These are phyloP conservation scores for Gambelia wislizenii DNA, from an alignment of 2,797 vertebrate species.

Conservation along the genomic window DNA sequence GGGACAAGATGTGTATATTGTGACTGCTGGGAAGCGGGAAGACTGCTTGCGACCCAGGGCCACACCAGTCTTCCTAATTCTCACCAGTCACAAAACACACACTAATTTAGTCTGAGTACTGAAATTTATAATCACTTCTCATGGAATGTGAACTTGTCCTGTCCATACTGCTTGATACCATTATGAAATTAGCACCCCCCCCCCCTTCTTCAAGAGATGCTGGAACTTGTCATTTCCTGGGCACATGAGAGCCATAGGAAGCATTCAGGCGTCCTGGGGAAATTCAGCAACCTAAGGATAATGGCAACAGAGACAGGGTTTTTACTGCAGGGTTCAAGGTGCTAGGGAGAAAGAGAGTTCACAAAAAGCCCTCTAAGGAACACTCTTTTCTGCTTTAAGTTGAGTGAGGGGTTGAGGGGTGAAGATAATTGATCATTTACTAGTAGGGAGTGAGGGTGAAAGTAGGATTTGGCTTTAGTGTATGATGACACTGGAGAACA, in stretches of 20 bases:
- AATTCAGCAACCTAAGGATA: not conserved
- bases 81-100: not conserved
- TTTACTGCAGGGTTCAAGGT: not conserved
- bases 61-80: not conserved
- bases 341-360: not conserved
- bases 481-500: not conserved
- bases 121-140: not conserved
- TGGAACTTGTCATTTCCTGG: not conserved
- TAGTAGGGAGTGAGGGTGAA: too few species aligned
- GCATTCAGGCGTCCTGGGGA: not conserved
- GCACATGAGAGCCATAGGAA: not conserved
- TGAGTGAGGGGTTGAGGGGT: too few species aligned
- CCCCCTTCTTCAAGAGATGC: not conserved
- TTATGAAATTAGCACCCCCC: not conserved
- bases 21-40: too few species aligned
- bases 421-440: not conserved
- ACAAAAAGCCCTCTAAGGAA: not conserved
- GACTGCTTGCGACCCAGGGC: too few species aligned
- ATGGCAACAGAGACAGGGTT: not conserved
- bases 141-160: not conserved
- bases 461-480: not conserved
- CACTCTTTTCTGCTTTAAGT: not conserved
- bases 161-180: not conserved
- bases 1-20: not conserved
- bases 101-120: not conserved